These are phyloP conservation scores for Lepidochrysops patricia DNA, from an alignment of 2,888 invertebrate species.

Conservation along the genomic window DNA sequence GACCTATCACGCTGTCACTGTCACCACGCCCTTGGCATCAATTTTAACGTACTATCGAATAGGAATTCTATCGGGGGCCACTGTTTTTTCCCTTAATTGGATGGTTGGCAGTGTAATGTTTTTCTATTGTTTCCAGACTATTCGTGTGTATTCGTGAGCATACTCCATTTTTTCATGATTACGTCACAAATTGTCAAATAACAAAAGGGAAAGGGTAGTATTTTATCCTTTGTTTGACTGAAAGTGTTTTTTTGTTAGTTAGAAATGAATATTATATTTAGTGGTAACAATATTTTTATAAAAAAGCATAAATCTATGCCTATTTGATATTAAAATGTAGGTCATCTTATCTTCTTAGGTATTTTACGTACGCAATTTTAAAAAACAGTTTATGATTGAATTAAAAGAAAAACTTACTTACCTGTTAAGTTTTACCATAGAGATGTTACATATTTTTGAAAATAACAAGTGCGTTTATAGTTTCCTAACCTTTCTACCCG, in stretches of 20 bases:
- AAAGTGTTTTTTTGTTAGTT: neutral
- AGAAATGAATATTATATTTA: too few relatives aligned
- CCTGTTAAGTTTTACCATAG: neutral
- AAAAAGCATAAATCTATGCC: too few relatives aligned
- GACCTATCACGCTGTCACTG: conserved; percentile 29
- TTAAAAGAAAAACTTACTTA: too few relatives aligned
- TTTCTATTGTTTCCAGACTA: conserved; percentile 30
- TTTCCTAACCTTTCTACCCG: neutral
- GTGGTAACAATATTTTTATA: too few relatives aligned
- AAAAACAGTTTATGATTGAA: too few relatives aligned
- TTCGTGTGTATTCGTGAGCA: conserved; percentile 10
- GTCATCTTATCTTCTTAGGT: too few relatives aligned
- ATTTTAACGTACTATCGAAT: conserved; percentile 47
- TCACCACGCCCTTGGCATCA: conserved; percentile 33
- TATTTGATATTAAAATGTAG: too few relatives aligned
- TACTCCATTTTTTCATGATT: neutral
- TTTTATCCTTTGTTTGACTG: neutral
- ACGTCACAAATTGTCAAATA: neutral
- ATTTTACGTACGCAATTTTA: too few relatives aligned
- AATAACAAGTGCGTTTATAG: neutral
- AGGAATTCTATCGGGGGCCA: conserved; percentile 40
- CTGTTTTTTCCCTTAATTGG: conserved; percentile 62
- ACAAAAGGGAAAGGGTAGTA: neutral
- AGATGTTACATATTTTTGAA: neutral
- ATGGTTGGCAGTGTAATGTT: conserved; percentile 39